Evolutionary conservation across 2,797 vertebrate species (phyloP).

Genomic region (Pristis pectinata): DNA sequence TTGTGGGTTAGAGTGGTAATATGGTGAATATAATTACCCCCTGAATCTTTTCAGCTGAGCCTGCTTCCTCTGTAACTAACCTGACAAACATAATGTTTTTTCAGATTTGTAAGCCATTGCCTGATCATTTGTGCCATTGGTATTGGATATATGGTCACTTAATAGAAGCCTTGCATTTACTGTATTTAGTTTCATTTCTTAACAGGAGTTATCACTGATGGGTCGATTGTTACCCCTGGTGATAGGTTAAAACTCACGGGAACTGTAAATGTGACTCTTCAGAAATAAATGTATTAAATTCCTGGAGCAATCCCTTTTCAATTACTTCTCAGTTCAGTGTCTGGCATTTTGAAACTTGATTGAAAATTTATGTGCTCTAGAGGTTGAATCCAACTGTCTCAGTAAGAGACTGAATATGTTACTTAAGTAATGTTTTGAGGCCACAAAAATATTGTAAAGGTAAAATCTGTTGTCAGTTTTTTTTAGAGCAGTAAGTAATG

Average conservation of each 20-base stretch:
- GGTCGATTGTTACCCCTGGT: neutral
- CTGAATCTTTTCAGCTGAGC: neutral
- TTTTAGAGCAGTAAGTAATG: constrained; percentile 27
- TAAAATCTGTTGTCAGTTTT: constrained; percentile 5
- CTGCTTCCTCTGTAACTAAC: neutral
- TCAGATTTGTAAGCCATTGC: neutral
- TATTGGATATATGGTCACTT: neutral
- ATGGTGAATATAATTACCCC: neutral
- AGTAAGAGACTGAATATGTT: neutral
- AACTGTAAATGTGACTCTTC: neutral
- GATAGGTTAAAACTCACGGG: neutral
- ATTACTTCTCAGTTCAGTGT: neutral
- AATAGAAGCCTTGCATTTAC: neutral
- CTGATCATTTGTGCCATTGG: neutral
- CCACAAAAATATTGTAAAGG: constrained; percentile 14
- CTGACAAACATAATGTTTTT: neutral
- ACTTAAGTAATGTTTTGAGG: constrained; percentile 20
- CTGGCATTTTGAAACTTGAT: neutral
- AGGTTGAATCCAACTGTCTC: neutral
- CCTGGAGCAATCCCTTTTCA: neutral
- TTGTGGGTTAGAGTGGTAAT: neutral
- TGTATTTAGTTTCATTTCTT: neutral
- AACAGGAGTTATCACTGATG: neutral
- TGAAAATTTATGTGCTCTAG: neutral
- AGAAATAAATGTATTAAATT: neutral